Conservation (phyloP, 2,113 vertebrate species). For the Hydrochoerus hydrochaeris region DNA sequence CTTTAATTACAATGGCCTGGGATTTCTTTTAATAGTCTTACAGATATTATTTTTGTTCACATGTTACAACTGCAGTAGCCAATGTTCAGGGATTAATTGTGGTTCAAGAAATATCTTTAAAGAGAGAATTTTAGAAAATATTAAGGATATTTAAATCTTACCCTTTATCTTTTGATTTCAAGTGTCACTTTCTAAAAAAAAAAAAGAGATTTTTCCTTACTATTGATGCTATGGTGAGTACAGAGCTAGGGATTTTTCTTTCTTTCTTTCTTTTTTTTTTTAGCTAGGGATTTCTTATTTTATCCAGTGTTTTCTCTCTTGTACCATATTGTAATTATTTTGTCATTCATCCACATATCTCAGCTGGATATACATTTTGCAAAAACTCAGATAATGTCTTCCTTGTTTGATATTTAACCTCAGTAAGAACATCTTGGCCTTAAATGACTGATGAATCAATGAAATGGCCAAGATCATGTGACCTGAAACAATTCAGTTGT, state of each 20-base stretch:
- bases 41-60: background rate
- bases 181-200: background rate
- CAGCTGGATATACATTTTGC: background rate
- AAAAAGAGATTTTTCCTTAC: background rate
- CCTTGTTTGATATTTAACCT: background rate
- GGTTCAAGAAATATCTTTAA: background rate
- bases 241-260: background rate
- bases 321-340: background rate
- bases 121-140: background rate
- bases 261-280: no score
- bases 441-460: background rate
- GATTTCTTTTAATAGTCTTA: background rate
- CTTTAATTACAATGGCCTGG: background rate
- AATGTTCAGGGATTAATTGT: background rate
- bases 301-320: background rate
- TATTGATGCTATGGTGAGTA: background rate
- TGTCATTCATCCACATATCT: background rate
- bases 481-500: background rate
- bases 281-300: background rate
- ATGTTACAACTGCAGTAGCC: background rate
- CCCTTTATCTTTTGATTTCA: background rate
- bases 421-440: background rate
- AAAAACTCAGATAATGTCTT: background rate
- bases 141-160: background rate
- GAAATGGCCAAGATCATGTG: background rate